Percentiles rank a stretch among this genome's conserved stretches.
These are phyloP conservation scores for Xestoiulus laeticollis DNA, from an alignment of 2,888 invertebrate species.

Conservation along the genomic window DNA sequence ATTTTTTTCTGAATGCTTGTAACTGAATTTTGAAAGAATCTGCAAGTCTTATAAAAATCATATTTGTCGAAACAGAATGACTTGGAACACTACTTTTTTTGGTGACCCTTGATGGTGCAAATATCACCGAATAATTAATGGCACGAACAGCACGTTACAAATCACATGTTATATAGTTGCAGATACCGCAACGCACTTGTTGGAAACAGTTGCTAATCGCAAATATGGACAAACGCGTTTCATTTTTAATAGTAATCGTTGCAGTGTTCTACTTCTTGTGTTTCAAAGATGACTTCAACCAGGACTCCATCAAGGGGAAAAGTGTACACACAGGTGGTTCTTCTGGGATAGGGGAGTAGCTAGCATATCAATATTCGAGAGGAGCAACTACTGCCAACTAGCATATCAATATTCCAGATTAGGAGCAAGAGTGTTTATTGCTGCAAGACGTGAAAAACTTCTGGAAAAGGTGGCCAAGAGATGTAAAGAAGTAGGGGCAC, in stretches of 20 bases:
- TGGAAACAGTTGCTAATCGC: background rate
- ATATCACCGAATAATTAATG: background rate
- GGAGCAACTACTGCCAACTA: background rate
- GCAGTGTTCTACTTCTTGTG: background rate
- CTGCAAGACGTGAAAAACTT: background rate
- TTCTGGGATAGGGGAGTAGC: background rate
- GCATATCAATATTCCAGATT: background rate
- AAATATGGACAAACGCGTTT: background rate
- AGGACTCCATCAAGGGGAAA: background rate
- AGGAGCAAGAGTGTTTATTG: background rate
- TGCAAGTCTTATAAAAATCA: too few relatives aligned
- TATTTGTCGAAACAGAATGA: too few relatives aligned
- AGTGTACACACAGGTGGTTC: background rate
- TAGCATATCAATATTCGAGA: background rate
- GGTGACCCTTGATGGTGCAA: background rate
- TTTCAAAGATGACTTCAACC: background rate
- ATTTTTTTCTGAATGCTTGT: too few relatives aligned
- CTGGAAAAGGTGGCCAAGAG: background rate
- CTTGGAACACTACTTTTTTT: background rate
- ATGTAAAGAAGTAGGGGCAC: background rate
- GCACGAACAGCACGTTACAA: background rate
- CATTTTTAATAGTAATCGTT: background rate
- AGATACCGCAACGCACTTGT: background rate
- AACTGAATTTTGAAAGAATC: too few relatives aligned
- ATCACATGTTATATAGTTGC: background rate